Evolutionary conservation across 2,113 vertebrate genomes (phyloP).

Genomic region (Typhlomys cinereus): DNA sequence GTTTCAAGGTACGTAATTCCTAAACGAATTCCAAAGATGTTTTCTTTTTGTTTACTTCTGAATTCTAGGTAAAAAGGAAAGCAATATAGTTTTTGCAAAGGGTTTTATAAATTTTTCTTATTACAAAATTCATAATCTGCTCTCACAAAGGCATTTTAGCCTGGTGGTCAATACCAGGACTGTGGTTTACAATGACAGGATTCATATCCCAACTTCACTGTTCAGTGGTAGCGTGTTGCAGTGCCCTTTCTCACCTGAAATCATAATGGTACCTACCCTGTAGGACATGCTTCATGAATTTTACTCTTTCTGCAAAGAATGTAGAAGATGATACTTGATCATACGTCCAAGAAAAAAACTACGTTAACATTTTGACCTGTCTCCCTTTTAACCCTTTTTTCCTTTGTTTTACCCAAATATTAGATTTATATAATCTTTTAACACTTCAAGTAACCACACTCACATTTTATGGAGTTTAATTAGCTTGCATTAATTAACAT

Average conservation of each 20-base stretch:
- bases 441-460: not conserved
- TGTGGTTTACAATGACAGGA: not conserved
- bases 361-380: conserved; percentile 28
- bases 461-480: conserved; percentile 15
- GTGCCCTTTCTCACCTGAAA: not conserved
- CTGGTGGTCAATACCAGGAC: not conserved
- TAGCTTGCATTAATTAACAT: not conserved
- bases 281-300: not conserved
- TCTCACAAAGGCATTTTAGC: not conserved
- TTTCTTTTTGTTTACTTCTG: conserved; percentile 27
- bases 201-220: not conserved
- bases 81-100: not conserved
- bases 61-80: conserved; percentile 52
- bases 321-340: not conserved
- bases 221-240: not conserved
- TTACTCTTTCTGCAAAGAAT: not conserved
- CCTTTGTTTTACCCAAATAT: not conserved
- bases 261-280: not conserved
- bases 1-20: conserved; percentile 92
- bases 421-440: not conserved
- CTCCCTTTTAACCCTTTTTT: not conserved
- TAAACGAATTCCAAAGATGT: conserved; percentile 18
- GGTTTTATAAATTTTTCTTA: conserved; percentile 27
- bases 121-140: not conserved
- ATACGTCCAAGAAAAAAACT: not conserved